Base-by-base conservation (phyloP, 1,140 invertebrate species). In the Pentalonia nigronervosa region DNA sequence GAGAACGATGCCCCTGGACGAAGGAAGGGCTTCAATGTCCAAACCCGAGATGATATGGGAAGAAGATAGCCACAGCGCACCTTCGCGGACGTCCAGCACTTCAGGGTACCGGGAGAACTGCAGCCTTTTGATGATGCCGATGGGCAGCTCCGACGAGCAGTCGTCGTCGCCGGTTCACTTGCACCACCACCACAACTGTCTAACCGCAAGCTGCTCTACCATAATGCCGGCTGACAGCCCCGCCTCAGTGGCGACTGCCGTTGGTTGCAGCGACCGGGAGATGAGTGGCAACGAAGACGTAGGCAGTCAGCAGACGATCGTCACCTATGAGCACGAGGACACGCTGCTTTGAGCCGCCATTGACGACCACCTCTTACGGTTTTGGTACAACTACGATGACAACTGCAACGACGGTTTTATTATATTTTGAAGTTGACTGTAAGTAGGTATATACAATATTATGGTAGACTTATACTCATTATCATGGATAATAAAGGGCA, bases 31-130 rank as follows among this genome's bases (percentile, higher is more conserved):
- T 94, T 95, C 95, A 93, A 94, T 95, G 94, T 96, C 17, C 96
- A 97, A 95, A 96, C 96, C 95, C 1, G 95, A 96, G 36, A 94
- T 95, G 1, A 97, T 97, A 0, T 98, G 97, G 96, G 97, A 98
- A 94, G 97, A 97, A 94, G 97, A 98, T 94, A 97, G 96, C 90
- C 96, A 96, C 53, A 95, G 96, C 83, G 97, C 96, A 21, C 96
- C 97, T 94, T 93, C 94, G 17, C 36, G 91, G 34, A 97, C 97
- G 0, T 97, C 97, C 0, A 98, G 97, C 90, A 98, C 97, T 7
- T 98, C 97, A 21, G 91, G 94, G 20, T 94, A 94, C 93, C 84
- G 94, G 30, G 94, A 95, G 60, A 94, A 94, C 95, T 95, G 94
- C 88, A 94, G 94, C 91, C 86, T 95, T 67, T 90, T 95, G 25